A percentile compares a stretch with the other conserved stretches of the same genome.
These are phyloP conservation scores for Aradus depressus DNA, from an alignment of 2,888 invertebrate genomes.

Conservation along the genomic window DNA sequence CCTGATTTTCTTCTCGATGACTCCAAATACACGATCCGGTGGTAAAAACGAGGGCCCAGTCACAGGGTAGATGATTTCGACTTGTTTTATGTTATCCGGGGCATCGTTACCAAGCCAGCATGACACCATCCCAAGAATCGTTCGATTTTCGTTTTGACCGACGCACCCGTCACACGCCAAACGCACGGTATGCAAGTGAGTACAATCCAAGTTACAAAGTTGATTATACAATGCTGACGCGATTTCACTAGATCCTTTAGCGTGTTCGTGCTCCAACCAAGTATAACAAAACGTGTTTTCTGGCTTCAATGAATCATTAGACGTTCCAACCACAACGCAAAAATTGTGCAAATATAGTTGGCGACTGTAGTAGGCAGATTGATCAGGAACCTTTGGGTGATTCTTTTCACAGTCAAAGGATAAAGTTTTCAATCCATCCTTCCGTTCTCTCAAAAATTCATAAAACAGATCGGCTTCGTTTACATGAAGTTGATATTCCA, in stretches of 20 bases:
- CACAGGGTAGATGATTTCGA: constrained; percentile 31
- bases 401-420: constrained; percentile 35
- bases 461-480: constrained; percentile 30
- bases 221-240: constrained; percentile 31
- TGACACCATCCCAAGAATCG: constrained; percentile 31
- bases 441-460: constrained; percentile 24
- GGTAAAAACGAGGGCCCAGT: constrained; percentile 32
- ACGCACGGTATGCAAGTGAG: constrained; percentile 2
- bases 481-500: constrained; percentile 21
- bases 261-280: constrained; percentile 33
- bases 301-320: constrained; percentile 28
- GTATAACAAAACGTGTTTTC: constrained; percentile 31
- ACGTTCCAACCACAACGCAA: constrained; percentile 33
- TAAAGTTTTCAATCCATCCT: constrained; percentile 26
- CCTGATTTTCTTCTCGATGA: constrained; percentile 30
- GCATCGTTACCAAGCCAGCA: constrained; percentile 28
- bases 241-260: constrained; percentile 34
- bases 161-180: constrained; percentile 16
- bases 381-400: constrained; percentile 34
- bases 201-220: constrained; percentile 21
- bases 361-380: no score
- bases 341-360: constrained; percentile 36
- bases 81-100: constrained; percentile 22
- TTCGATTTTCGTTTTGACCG: constrained; percentile 33
- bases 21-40: constrained; percentile 32